Evolutionary conservation across 30 jellyfish, hydroid and myxozoan species (phyloP).

Genomic region (Aurelia coerulea): DNA sequence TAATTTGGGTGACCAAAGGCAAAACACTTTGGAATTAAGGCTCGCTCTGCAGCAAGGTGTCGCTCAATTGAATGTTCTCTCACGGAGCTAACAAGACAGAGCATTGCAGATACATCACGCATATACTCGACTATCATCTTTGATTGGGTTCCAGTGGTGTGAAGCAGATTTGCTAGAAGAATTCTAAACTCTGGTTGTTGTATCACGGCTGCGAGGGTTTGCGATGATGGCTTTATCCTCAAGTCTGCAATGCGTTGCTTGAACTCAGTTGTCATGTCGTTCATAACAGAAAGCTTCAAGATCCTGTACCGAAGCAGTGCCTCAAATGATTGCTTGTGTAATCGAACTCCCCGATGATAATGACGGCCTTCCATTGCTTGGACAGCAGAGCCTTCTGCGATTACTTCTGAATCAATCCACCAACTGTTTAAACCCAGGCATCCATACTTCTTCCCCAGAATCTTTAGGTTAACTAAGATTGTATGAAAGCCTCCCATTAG

Average conservation of each 20-base stretch:
- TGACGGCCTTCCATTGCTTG: slow-evolving; percentile 73
- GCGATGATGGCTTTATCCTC: slow-evolving; percentile 61
- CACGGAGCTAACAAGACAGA: background rate
- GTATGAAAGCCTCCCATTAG: slow-evolving; percentile 71
- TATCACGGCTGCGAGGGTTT: slow-evolving; percentile 46
- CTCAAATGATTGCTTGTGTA: slow-evolving; percentile 54
- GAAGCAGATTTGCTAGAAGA: slow-evolving; percentile 36
- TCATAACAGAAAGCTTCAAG: slow-evolving; percentile 37
- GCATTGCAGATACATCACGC: slow-evolving; percentile 30
- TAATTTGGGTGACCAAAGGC: slow-evolving; percentile 52
- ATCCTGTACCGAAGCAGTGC: slow-evolving; percentile 61
- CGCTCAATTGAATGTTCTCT: slow-evolving; percentile 45
- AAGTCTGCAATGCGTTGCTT: slow-evolving; percentile 56
- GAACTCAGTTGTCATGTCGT: slow-evolving; percentile 50
- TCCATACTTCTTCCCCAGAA: slow-evolving; percentile 54
- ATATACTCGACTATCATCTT: slow-evolving; percentile 8
- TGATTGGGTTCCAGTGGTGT: slow-evolving; percentile 8
- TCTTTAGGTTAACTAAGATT: slow-evolving; percentile 44
- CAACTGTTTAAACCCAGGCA: slow-evolving; percentile 57
- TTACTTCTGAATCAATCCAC: slow-evolving; percentile 58
- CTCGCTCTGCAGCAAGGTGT: slow-evolving; percentile 43
- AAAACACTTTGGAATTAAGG: slow-evolving; percentile 29
- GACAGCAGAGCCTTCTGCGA: slow-evolving; percentile 67
- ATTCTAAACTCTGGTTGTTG: slow-evolving; percentile 40
- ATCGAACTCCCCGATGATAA: slow-evolving; percentile 39